Percentiles rank a stretch among this genome's conserved stretches.
Evolutionary conservation across 2,888 invertebrate genomes (phyloP).

Genomic region (Campoplex nolae): DNA sequence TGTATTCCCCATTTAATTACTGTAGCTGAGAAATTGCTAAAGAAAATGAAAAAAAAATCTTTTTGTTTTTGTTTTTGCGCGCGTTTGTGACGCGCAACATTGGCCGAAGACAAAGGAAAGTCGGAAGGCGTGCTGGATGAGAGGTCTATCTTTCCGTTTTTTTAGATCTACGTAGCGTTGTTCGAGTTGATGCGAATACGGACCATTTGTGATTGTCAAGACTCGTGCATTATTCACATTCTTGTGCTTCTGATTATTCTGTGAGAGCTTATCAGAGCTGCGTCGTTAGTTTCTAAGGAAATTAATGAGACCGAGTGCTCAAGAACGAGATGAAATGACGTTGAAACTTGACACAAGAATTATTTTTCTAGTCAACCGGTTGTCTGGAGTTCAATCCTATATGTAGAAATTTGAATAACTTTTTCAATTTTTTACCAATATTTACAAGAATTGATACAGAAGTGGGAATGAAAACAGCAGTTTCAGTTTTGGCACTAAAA

Average conservation of each 20-base stretch:
- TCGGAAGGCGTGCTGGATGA: no score
- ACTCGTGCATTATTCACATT: neutral
- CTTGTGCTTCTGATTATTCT: neutral
- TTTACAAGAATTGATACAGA: no score
- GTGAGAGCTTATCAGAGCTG: neutral
- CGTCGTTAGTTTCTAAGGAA: neutral
- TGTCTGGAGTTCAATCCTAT: no score
- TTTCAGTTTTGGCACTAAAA: no score
- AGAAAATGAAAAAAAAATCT: neutral
- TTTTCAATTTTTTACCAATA: no score
- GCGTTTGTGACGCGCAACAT: neutral
- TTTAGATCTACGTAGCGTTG: neutral
- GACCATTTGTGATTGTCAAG: neutral
- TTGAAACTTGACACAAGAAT: neutral
- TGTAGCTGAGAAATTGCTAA: neutral
- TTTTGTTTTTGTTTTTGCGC: neutral
- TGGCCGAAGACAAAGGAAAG: neutral
- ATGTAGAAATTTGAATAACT: no score
- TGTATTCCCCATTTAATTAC: conserved; percentile 13
- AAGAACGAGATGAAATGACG: no score
- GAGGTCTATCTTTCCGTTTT: neutral
- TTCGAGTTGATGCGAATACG: neutral
- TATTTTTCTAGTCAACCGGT: neutral
- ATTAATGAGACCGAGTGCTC: no score
- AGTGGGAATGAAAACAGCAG: no score